Conservation (phyloP, 2,113 vertebrate genomes). For the Physeter macrocephalus region DNA sequence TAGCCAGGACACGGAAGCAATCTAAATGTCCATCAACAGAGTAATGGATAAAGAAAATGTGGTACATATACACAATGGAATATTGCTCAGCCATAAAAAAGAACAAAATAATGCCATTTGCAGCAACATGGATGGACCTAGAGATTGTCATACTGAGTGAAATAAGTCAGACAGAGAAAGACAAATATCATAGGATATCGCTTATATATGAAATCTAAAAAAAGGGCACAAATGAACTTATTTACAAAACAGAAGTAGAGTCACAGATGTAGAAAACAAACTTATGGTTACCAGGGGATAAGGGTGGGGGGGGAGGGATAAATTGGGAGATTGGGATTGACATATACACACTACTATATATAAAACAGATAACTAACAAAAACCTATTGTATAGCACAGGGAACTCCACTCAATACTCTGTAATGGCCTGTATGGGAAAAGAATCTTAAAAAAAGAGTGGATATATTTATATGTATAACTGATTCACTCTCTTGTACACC, state of each 20-base stretch:
- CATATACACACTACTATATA: background rate
- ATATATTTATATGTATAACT: background rate
- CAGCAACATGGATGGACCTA: background rate
- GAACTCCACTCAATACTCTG: background rate
- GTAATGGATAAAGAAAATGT: no score
- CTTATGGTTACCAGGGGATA: background rate
- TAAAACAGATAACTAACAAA: background rate
- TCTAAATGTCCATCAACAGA: no score
- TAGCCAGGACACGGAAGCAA: no score
- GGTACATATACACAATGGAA: background rate
- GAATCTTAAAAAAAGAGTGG: background rate
- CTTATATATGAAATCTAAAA: no score
- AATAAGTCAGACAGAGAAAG: background rate
- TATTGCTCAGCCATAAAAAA: background rate
- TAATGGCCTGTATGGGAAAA: background rate
- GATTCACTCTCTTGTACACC: background rate
- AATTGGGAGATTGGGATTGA: background rate
- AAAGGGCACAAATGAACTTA: no score
- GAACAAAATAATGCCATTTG: background rate
- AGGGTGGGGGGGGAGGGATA: background rate
- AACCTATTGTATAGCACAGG: background rate
- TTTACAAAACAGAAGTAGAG: no score
- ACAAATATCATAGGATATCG: no score
- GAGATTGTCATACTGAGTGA: background rate
- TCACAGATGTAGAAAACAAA: no score